These are phyloP conservation scores for Deilephila porcellus DNA, from an alignment of 2,888 invertebrate species.

Conservation along the genomic window DNA sequence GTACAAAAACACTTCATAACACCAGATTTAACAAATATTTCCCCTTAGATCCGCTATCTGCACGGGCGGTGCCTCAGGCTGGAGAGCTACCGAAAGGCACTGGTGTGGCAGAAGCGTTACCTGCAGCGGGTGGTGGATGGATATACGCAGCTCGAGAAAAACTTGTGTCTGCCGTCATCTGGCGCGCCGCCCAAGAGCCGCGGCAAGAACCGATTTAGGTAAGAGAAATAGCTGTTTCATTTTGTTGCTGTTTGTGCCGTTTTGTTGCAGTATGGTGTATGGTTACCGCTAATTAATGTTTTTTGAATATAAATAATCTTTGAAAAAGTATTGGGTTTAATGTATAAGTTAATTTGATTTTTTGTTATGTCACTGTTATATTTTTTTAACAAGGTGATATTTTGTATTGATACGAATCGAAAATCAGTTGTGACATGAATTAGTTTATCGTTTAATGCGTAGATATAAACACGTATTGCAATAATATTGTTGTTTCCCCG, in stretches of 20 bases:
- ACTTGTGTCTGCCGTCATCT: conserved; percentile 54
- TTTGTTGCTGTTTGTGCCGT: not conserved
- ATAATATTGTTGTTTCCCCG: not conserved
- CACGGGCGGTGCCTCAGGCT: conserved; percentile 88
- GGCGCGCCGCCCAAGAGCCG: conserved; percentile 43
- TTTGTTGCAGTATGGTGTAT: no score
- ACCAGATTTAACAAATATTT: not conserved
- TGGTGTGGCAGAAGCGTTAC: conserved; percentile 96
- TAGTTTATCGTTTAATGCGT: no score
- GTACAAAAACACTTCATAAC: no score
- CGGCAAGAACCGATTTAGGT: conserved; percentile 66
- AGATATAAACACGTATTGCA: no score
- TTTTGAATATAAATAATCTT: no score
- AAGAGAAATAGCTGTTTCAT: conserved; percentile 36
- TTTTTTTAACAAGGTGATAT: not conserved
- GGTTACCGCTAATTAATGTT: no score
- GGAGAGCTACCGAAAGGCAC: conserved; percentile 94
- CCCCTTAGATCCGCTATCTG: conserved; percentile 72
- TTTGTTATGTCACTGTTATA: no score
- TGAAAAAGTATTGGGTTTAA: no score
- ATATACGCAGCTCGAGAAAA: conserved; percentile 82
- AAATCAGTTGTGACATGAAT: no score
- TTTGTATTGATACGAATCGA: not conserved
- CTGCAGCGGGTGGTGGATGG: conserved; percentile 87
- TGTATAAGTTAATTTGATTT: no score